Conservation (phyloP, 2,888 invertebrate species). For the Nomada lathburiana region DNA sequence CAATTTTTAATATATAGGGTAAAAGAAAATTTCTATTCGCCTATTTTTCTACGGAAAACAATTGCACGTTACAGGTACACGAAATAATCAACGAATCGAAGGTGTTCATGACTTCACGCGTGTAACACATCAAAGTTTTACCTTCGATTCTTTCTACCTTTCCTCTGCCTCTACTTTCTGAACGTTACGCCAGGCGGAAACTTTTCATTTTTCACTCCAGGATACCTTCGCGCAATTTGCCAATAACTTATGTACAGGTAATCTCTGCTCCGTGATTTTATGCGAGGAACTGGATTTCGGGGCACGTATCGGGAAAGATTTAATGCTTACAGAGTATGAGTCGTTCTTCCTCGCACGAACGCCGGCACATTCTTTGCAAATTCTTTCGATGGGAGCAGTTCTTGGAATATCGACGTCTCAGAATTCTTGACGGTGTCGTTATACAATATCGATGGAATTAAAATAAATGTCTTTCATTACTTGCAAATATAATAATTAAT, state of each 20-base stretch:
- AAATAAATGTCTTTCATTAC: no score
- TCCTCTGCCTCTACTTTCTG: background rate
- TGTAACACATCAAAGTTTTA: slow-evolving; percentile 30
- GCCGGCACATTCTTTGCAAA: slow-evolving; percentile 37
- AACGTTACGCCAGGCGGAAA: slow-evolving; percentile 13
- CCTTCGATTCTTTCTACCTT: slow-evolving; percentile 9
- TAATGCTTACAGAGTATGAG: slow-evolving; percentile 39
- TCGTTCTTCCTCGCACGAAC: slow-evolving; percentile 49
- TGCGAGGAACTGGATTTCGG: slow-evolving; percentile 55
- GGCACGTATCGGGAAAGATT: slow-evolving; percentile 50
- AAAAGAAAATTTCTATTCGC: background rate
- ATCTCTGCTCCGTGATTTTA: slow-evolving; percentile 53
- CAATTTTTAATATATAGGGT: background rate
- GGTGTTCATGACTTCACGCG: background rate
- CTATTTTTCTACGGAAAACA: background rate
- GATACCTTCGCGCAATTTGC: slow-evolving; percentile 49
- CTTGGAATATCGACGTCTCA: slow-evolving; percentile 30
- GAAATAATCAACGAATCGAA: background rate
- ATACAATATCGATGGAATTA: no score
- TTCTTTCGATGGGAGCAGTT: slow-evolving; percentile 39
- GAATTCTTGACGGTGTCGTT: no score
- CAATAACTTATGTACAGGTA: slow-evolving; percentile 56
- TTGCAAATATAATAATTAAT: no score
- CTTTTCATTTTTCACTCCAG: slow-evolving; percentile 38
- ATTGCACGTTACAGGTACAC: background rate